phyloP scores from a whole-genome alignment of 2,113 vertebrate species.

The Microtus richardsoni region DNA sequence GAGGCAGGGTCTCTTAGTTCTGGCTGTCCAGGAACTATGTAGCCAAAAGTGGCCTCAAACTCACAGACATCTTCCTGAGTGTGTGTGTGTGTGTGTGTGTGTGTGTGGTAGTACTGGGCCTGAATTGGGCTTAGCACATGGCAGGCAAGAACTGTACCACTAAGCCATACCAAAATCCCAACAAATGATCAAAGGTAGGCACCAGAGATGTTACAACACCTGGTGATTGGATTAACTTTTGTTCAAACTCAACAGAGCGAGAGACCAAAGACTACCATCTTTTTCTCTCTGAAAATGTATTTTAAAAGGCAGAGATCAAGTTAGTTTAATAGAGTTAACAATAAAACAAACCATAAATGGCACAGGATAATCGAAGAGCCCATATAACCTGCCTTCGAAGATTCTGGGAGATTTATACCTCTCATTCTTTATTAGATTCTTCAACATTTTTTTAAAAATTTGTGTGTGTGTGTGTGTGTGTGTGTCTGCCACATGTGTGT shows the following conservation, averaged over 20 bases:
- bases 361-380: background rate
- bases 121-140: background rate
- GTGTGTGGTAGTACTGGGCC: no score
- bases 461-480: background rate
- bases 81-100: background rate
- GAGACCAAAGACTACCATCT: slow-evolving; percentile 10
- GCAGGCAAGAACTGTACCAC: background rate
- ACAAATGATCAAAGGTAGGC: background rate
- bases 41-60: background rate
- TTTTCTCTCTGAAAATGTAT: background rate
- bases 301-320: background rate
- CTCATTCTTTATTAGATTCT: background rate
- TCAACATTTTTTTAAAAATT: background rate
- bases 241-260: slow-evolving; percentile 22
- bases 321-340: background rate
- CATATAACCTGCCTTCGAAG: background rate
- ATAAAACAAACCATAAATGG: slow-evolving; percentile 16
- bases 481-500: background rate
- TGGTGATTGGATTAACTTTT: background rate
- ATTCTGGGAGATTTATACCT: background rate
- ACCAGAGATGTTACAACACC: slow-evolving; percentile 9
- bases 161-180: background rate
- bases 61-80: background rate
- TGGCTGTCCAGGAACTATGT: background rate
- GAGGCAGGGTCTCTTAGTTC: background rate